These are phyloP conservation scores for Sceliomorpha sp. DNA, from an alignment of 2,888 invertebrate species.

Conservation along the genomic window DNA sequence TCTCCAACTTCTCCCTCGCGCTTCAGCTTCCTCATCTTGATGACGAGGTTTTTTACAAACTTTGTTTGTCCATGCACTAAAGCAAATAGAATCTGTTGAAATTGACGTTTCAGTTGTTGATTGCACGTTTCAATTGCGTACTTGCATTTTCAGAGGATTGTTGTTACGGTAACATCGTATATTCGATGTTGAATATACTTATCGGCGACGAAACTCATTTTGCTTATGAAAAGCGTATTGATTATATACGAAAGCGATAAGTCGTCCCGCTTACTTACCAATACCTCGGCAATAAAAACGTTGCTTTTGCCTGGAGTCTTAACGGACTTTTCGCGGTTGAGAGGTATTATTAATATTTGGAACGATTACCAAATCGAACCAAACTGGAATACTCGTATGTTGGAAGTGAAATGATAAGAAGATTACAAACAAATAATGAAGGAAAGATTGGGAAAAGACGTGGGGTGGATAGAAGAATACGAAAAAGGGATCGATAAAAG, in stretches of 20 bases:
- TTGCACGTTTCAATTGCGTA: no score
- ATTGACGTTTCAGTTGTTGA: constrained; percentile 17
- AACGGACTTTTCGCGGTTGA: no score
- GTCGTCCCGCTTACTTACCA: no score
- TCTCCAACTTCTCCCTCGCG: constrained; percentile 28
- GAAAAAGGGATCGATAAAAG: constrained; percentile 32
- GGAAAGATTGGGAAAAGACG: constrained; percentile 24
- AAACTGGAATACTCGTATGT: constrained; percentile 17
- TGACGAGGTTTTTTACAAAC: constrained; percentile 10
- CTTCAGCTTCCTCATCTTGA: not conserved
- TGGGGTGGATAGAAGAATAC: constrained; percentile 15
- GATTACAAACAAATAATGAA: constrained; percentile 48
- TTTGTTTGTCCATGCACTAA: constrained; percentile 28
- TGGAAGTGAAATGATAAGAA: constrained; percentile 38
- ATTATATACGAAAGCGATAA: no score
- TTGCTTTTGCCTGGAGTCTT: no score
- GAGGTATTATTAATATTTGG: constrained; percentile 46
- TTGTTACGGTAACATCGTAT: no score
- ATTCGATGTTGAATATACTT: no score
- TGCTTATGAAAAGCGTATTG: no score
- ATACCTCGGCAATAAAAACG: no score
- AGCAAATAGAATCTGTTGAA: constrained; percentile 44
- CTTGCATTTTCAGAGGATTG: no score
- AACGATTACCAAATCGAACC: constrained; percentile 29
- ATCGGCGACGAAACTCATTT: no score